phyloP scores from a whole-genome alignment of 2,888 invertebrate species.

The Apocheima hispidaria region DNA sequence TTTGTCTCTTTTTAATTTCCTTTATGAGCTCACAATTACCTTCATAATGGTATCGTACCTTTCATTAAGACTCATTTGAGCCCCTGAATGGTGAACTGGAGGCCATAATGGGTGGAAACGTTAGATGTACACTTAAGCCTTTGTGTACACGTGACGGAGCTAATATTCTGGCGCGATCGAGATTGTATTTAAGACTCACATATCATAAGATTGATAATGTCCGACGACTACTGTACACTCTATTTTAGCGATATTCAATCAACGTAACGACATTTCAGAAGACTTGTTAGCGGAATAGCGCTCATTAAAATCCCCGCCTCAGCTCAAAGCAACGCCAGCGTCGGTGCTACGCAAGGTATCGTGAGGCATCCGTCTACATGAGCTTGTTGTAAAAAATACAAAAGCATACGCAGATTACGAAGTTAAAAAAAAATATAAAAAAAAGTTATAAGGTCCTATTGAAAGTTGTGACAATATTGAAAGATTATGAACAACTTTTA shows the following conservation, averaged over 20 bases:
- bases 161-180: not conserved
- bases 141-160: slow-evolving; percentile 67
- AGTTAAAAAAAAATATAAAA: no score
- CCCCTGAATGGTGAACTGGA: slow-evolving; percentile 73
- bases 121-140: slow-evolving; percentile 73
- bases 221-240: no score
- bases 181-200: not conserved
- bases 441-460: no score
- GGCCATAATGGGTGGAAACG: slow-evolving; percentile 74
- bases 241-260: no score
- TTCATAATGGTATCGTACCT: slow-evolving; percentile 81
- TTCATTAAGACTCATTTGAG: slow-evolving; percentile 81
- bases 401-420: no score
- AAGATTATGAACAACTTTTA: no score
- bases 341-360: no score
- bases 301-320: not conserved
- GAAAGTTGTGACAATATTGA: no score
- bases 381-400: no score
- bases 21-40: slow-evolving; percentile 81
- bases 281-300: not conserved
- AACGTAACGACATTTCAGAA: no score
- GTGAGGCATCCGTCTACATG: no score
- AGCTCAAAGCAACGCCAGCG: not conserved
- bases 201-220: no score
- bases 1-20: slow-evolving; percentile 81